Evolutionary conservation across 1,140 invertebrate species (phyloP).

Genomic region (Dryas iulia): DNA sequence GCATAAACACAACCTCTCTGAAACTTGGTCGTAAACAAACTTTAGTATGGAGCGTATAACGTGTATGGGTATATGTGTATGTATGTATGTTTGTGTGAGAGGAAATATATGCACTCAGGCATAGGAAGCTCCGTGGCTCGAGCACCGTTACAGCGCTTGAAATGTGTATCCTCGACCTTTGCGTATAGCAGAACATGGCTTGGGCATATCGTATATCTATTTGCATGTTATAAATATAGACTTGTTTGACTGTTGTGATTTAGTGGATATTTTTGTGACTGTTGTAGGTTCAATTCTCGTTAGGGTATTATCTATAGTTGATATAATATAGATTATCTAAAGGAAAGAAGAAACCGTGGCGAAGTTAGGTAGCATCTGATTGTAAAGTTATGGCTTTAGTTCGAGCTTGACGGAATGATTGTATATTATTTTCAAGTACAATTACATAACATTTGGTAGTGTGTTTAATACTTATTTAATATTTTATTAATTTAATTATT

Average conservation of each 20-base stretch:
- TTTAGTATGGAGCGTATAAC: neutral
- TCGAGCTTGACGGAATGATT: no score
- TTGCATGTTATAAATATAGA: neutral
- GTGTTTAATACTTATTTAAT: no score
- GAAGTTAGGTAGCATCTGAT: no score
- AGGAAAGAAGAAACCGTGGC: no score
- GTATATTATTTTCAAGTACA: no score
- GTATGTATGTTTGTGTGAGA: neutral
- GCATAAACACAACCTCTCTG: neutral
- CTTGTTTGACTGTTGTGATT: neutral
- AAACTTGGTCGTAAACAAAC: constrained; percentile 1
- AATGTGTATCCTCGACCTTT: neutral
- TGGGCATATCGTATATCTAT: constrained; percentile 1
- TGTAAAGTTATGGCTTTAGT: no score
- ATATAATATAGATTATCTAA: no score
- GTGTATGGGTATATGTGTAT: neutral
- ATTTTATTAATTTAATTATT: no score
- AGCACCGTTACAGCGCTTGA: neutral
- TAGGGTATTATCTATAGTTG: no score
- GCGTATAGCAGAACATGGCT: neutral
- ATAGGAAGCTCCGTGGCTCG: neutral
- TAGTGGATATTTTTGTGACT: neutral
- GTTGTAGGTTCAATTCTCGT: neutral
- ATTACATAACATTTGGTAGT: no score
- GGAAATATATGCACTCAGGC: constrained; percentile 1